These are phyloP conservation scores for Metellina segmentata DNA, from an alignment of 2,888 invertebrate genomes.

Conservation along the genomic window DNA sequence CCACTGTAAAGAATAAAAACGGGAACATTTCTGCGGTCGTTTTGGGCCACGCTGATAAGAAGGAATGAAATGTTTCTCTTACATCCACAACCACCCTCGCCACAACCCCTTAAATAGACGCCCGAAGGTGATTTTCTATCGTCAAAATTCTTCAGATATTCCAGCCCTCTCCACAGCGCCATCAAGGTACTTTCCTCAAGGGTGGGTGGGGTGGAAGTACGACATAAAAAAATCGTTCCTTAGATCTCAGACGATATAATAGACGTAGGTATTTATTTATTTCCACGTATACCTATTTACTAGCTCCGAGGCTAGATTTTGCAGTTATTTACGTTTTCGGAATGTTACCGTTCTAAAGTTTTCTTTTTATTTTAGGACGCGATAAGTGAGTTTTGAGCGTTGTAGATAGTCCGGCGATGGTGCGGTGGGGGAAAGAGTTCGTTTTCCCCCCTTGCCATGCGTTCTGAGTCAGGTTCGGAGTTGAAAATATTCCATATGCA, in stretches of 20 bases:
- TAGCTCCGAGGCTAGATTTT: constrained; percentile 74
- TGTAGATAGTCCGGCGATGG: constrained; percentile 15
- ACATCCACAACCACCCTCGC: constrained; percentile 14
- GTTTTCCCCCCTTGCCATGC: constrained; percentile 28
- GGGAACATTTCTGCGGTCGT: constrained; percentile 72
- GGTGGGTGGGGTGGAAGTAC: constrained; percentile 17
- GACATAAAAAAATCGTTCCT: constrained; percentile 47
- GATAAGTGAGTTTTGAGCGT: constrained; percentile 75
- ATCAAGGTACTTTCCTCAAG: constrained; percentile 46
- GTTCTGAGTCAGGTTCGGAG: constrained; percentile 19
- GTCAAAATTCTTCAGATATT: constrained; percentile 69
- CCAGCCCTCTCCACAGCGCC: constrained; percentile 32
- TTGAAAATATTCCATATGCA: background rate
- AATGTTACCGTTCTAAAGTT: constrained; percentile 63
- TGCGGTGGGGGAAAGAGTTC: background rate
- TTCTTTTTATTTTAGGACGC: constrained; percentile 25
- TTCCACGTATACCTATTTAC: constrained; percentile 72
- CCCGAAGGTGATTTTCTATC: constrained; percentile 71
- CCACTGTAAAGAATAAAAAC: constrained; percentile 58
- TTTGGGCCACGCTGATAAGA: constrained; percentile 71
- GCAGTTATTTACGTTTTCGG: constrained; percentile 75
- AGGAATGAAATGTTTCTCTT: constrained; percentile 62
- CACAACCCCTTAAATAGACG: constrained; percentile 62
- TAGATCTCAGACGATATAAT: constrained; percentile 74
- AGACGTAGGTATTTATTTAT: constrained; percentile 75